phyloP scores from a whole-genome alignment of 2,888 invertebrate species.

The Cactoblastis cactorum region DNA sequence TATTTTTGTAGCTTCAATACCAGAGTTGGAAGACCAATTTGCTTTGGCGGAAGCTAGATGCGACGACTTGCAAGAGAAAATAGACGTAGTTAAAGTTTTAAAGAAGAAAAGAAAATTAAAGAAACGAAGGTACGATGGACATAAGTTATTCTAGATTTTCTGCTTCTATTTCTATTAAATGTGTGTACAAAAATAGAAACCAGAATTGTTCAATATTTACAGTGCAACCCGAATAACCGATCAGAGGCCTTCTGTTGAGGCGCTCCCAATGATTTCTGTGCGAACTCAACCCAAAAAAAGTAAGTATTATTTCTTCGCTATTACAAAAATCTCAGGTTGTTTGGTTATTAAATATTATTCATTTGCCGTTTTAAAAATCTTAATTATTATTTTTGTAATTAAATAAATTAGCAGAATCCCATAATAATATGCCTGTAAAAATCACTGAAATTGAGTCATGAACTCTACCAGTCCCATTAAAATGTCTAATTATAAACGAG shows the following conservation, averaged over 20 bases:
- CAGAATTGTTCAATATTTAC: too few species aligned
- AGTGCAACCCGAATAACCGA: slow-evolving; percentile 59
- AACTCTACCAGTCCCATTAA: too few species aligned
- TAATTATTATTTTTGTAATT: too few species aligned
- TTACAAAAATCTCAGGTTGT: too few species aligned
- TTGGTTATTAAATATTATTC: too few species aligned
- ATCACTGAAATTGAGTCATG: too few species aligned
- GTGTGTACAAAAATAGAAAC: too few species aligned
- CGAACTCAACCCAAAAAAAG: slow-evolving; percentile 66
- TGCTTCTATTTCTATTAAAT: too few species aligned
- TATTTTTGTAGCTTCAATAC: slow-evolving; percentile 51
- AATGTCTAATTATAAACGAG: too few species aligned
- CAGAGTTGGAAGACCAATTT: slow-evolving; percentile 64
- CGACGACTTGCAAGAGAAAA: slow-evolving; percentile 62
- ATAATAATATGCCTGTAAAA: too few species aligned
- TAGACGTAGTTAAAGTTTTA: slow-evolving; percentile 57
- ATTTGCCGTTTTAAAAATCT: too few species aligned
- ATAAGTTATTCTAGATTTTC: not conserved
- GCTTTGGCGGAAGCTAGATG: slow-evolving; percentile 59
- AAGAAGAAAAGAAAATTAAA: slow-evolving; percentile 62
- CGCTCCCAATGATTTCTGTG: slow-evolving; percentile 52
- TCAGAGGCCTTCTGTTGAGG: slow-evolving; percentile 32
- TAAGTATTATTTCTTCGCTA: slow-evolving; percentile 36
- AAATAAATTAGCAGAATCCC: too few species aligned
- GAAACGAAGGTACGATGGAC: slow-evolving; percentile 51